These are phyloP conservation scores for Heliconius sara DNA, from an alignment of 2,888 invertebrate genomes.

Conservation along the genomic window DNA sequence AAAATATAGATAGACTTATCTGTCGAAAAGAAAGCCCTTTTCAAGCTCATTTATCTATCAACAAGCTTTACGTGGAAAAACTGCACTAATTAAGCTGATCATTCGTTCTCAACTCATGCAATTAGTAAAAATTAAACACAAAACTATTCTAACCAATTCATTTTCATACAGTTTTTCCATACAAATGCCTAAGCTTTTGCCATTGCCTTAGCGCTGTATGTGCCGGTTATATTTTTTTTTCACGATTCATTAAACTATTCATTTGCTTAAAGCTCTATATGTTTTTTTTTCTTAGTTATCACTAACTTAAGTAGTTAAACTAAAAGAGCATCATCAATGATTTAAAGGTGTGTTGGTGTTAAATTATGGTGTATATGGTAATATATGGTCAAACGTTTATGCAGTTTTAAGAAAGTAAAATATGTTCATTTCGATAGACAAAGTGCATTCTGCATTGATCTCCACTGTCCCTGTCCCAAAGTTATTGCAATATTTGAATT, in stretches of 20 bases:
- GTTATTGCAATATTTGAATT: no score
- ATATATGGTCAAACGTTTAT: not conserved
- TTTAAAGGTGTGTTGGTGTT: not conserved
- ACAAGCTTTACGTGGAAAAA: not conserved
- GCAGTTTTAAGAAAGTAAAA: no score
- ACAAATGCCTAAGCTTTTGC: not conserved
- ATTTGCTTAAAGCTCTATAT: not conserved
- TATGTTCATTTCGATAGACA: no score
- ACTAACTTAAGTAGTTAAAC: not conserved
- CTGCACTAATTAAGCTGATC: constrained; percentile 3
- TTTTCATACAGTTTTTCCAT: not conserved
- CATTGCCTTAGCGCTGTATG: not conserved
- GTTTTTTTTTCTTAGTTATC: not conserved
- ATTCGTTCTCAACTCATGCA: not conserved
- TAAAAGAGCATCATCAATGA: not conserved
- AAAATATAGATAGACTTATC: no score
- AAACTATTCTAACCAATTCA: not conserved
- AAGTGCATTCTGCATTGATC: no score
- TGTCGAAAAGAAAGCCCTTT: not conserved
- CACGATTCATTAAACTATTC: not conserved
- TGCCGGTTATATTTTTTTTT: not conserved
- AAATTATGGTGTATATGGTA: no score
- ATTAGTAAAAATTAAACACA: constrained; percentile 1
- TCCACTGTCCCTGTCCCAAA: no score
- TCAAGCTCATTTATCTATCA: not conserved